Percentiles rank a stretch among this genome's conserved stretches.
Evolutionary conservation across 2,888 invertebrate species (phyloP).

Genomic region (Xylophagus ater): DNA sequence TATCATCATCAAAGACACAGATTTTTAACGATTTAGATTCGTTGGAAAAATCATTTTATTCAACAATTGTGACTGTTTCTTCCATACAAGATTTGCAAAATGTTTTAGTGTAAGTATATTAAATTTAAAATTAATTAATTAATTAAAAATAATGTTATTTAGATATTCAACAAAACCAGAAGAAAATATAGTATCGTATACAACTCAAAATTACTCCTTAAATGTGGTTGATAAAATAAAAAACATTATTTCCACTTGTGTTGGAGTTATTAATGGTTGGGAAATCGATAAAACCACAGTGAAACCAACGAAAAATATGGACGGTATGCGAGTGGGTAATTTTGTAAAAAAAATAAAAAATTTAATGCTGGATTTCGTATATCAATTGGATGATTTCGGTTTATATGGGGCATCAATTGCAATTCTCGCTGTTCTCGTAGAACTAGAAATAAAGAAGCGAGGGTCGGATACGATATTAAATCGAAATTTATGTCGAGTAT

Average conservation of each 20-base stretch:
- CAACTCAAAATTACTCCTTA: background rate
- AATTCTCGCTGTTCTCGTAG: slow-evolving; percentile 47
- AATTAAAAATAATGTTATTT: slow-evolving; percentile 4
- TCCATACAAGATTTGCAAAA: slow-evolving; percentile 39
- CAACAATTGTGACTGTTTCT: slow-evolving; percentile 58
- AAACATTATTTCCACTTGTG: slow-evolving; percentile 12
- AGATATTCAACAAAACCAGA: slow-evolving; percentile 47
- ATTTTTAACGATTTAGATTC: slow-evolving; percentile 45
- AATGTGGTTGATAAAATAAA: background rate
- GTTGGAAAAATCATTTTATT: slow-evolving; percentile 63
- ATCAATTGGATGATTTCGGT: slow-evolving; percentile 44
- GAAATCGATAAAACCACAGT: slow-evolving; percentile 23
- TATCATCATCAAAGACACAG: slow-evolving; percentile 50
- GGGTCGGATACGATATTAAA: slow-evolving; percentile 39
- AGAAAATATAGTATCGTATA: slow-evolving; percentile 33
- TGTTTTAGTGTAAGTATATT: slow-evolving; percentile 35
- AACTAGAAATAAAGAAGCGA: slow-evolving; percentile 51
- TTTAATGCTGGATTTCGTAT: slow-evolving; percentile 41
- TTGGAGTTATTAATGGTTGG: slow-evolving; percentile 16
- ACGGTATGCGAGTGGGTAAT: slow-evolving; percentile 26
- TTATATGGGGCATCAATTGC: slow-evolving; percentile 49
- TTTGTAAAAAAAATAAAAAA: slow-evolving; percentile 41
- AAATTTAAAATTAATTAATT: background rate
- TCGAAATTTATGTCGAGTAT: slow-evolving; percentile 25
- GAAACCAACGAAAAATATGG: slow-evolving; percentile 24